phyloP scores from a whole-genome alignment of 2,797 vertebrate species.

The Lepus oiostolus region DNA sequence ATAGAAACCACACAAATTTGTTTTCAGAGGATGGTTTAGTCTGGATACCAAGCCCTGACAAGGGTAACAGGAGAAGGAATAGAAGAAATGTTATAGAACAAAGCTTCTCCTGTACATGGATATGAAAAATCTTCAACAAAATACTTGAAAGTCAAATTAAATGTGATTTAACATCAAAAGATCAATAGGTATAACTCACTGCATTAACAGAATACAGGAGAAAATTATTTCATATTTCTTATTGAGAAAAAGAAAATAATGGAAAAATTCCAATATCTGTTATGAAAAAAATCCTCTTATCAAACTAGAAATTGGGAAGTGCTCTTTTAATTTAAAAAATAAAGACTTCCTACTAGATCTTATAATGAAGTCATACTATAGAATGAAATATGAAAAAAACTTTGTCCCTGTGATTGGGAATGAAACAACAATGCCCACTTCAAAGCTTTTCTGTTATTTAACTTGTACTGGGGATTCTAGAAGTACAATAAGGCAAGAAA shows the following conservation, averaged over 20 bases:
- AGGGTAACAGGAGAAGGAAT: background rate
- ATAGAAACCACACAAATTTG: background rate
- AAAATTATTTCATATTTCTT: background rate
- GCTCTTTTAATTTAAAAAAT: constrained; percentile 21
- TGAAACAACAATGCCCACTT: background rate
- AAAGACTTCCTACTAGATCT: background rate
- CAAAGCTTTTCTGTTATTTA: background rate
- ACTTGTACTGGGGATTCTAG: background rate
- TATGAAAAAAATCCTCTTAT: background rate
- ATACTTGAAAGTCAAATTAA: background rate
- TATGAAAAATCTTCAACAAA: background rate
- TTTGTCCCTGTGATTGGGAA: background rate
- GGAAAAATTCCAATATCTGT: background rate
- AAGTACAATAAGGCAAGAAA: background rate
- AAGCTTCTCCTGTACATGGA: background rate
- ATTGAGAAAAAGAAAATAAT: background rate
- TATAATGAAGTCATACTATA: background rate
- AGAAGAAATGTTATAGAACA: background rate
- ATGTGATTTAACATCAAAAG: background rate
- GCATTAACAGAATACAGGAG: constrained; percentile 11
- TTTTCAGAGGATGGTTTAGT: background rate
- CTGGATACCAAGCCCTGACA: constrained; percentile 6
- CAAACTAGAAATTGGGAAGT: background rate
- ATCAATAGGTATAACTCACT: background rate
- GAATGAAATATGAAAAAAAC: constrained; percentile 9